These are phyloP conservation scores for Stenoptilia bipunctidactyla DNA, from an alignment of 2,888 invertebrate species.

Conservation along the genomic window DNA sequence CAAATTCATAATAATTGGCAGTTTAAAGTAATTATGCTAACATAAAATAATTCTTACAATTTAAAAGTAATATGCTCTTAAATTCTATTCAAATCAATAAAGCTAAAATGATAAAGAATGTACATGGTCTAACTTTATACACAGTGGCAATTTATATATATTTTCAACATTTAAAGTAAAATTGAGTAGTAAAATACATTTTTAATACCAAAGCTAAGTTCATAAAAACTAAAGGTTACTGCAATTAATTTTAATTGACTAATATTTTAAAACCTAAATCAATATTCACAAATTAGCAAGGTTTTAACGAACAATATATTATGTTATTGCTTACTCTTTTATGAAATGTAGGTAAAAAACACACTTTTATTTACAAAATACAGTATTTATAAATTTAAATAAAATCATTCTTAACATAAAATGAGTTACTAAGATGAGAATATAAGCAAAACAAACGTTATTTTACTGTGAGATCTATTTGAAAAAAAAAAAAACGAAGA, in stretches of 20 bases:
- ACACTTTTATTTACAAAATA: too few relatives aligned
- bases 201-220: too few relatives aligned
- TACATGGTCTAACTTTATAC: slow-evolving; percentile 30
- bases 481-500: not conserved
- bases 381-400: not conserved
- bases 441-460: not conserved
- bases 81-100: slow-evolving; percentile 3
- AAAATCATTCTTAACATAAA: not conserved
- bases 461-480: not conserved
- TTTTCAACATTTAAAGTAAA: not conserved
- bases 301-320: too few relatives aligned
- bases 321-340: too few relatives aligned
- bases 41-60: slow-evolving; percentile 9
- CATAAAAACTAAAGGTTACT: too few relatives aligned
- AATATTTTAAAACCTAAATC: too few relatives aligned
- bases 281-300: too few relatives aligned
- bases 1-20: slow-evolving; percentile 18
- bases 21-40: slow-evolving; percentile 6
- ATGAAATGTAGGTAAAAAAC: too few relatives aligned
- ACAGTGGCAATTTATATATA: not conserved
- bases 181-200: too few relatives aligned
- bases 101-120: slow-evolving; percentile 24
- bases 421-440: too few relatives aligned
- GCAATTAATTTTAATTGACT: too few relatives aligned
- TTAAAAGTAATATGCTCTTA: too few relatives aligned